Base-by-base conservation (phyloP, 2,888 invertebrate genomes). In the Thereva unica region DNA sequence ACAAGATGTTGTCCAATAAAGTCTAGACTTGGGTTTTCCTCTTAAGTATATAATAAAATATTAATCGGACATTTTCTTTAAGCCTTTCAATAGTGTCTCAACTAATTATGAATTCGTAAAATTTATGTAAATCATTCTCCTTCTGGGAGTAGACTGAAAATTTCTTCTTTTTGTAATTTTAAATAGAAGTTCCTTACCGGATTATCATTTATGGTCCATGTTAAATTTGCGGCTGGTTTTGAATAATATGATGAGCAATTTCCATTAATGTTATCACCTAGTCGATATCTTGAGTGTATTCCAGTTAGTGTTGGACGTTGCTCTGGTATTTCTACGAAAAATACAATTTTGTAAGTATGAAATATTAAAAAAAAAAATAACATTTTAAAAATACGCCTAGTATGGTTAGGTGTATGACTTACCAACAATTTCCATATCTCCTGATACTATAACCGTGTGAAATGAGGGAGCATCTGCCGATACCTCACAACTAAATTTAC, bases 141-240 rank as follows among this genome's bases (percentile, higher is more conserved):
- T 23, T 23, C 2, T 23, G 23, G 23, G 23, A 23, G 23, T 2
- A 23, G 23, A 23, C 23, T 23, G 23, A 23, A 23, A 23, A 23
- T 23, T 23, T 23, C 23, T 23, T 23, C 23, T 23, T 23, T 23
- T 23, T 23, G 2, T 23, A 23, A 23, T 23, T n/a, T 23, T 23
- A 23, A 2, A 50, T 6, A 4, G 6, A 53, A 65, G 73, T 76
- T 75, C 77, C 78, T 79, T 71, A 78, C 79, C 77, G 79, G 79
- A 71, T 78, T 76, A 67, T 83, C 84, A 72, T 85, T 85, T 69
- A 85, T 82, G 76, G 82, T 82, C 85, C 85, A 85, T 50, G 85
- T 84, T 67, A 86, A 77, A 76, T 85, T 85, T 4, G 84, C 84
- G 6, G 84, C 84, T 5, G 85, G 85, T 71, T 80, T 82, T 4